Percentiles rank a stretch among this genome's conserved stretches.
Conservation (phyloP, 92 coral and sea anemone species). For the Epizoanthus illoricatus region DNA sequence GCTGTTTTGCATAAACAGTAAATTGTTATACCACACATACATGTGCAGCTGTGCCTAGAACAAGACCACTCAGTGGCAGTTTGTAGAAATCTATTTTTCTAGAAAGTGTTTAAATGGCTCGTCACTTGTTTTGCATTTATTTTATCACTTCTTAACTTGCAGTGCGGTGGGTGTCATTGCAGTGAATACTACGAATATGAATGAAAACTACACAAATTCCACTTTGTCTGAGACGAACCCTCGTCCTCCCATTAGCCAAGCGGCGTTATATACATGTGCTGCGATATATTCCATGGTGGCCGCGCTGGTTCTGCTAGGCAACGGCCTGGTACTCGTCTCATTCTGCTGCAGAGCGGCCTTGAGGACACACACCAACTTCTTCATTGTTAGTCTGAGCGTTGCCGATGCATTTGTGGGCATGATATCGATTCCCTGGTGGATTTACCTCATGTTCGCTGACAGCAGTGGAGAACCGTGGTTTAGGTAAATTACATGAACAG, state of each 20-base stretch:
- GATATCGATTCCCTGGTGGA: conserved; percentile 74
- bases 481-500: not conserved
- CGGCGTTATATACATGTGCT: conserved; percentile 45
- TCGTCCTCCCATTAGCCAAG: not conserved
- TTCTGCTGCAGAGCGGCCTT: conserved; percentile 55
- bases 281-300: conserved; percentile 52
- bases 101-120: not conserved
- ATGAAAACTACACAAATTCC: not conserved
- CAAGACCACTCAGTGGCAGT: too few relatives aligned
- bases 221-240: not conserved
- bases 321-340: conserved; percentile 58
- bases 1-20: not conserved
- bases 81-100: not conserved
- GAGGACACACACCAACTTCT: conserved; percentile 68
- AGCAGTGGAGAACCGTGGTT: conserved; percentile 48
- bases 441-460: conserved; percentile 47
- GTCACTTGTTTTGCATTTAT: not conserved
- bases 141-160: not conserved
- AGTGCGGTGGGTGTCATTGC: not conserved
- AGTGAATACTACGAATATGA: not conserved
- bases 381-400: conserved; percentile 68
- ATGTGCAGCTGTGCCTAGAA: too few relatives aligned
- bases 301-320: conserved; percentile 51
- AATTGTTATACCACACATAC: too few relatives aligned
- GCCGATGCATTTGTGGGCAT: conserved; percentile 69